These are phyloP conservation scores for Ophion slaviceki DNA, from an alignment of 2,888 invertebrate species.

Conservation along the genomic window DNA sequence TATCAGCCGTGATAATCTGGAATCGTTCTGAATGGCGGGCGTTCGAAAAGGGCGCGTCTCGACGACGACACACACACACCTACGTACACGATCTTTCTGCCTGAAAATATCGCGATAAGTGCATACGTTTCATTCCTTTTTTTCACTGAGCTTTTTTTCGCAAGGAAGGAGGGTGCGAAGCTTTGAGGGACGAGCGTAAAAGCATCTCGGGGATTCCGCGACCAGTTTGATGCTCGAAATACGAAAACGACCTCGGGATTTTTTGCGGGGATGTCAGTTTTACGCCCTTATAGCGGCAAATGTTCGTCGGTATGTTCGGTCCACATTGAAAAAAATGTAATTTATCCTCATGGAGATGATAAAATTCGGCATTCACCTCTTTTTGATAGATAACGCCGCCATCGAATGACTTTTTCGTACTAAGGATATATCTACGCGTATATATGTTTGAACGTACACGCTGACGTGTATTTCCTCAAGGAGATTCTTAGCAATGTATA, in stretches of 20 bases:
- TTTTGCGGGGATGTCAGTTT: not conserved
- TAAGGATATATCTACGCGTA: not conserved
- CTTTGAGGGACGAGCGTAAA: conserved; percentile 2
- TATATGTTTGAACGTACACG: not conserved
- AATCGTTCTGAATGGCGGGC: conserved; percentile 3
- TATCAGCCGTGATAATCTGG: conserved; percentile 61
- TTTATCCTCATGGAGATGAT: conserved; percentile 33
- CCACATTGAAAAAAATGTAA: conserved; percentile 26
- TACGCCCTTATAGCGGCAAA: not conserved
- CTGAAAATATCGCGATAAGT: conserved; percentile 10
- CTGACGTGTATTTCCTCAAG: not conserved
- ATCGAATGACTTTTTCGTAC: conserved; percentile 9
- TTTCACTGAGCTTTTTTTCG: too few relatives aligned
- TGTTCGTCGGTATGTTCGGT: not conserved
- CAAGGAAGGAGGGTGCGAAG: too few relatives aligned
- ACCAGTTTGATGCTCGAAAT: not conserved
- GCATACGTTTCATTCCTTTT: not conserved
- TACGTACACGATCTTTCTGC: not conserved
- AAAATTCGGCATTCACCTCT: conserved; percentile 12
- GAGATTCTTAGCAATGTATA: not conserved
- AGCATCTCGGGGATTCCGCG: not conserved
- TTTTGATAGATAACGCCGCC: conserved; percentile 32
- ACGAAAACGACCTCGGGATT: not conserved
- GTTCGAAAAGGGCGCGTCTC: conserved; percentile 38
- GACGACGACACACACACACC: conserved; percentile 15